A percentile compares a stretch with the other conserved stretches of the same genome.
phyloP scores from a whole-genome alignment of 92 coral and sea anemone genomes.

The Porites evermanni region DNA sequence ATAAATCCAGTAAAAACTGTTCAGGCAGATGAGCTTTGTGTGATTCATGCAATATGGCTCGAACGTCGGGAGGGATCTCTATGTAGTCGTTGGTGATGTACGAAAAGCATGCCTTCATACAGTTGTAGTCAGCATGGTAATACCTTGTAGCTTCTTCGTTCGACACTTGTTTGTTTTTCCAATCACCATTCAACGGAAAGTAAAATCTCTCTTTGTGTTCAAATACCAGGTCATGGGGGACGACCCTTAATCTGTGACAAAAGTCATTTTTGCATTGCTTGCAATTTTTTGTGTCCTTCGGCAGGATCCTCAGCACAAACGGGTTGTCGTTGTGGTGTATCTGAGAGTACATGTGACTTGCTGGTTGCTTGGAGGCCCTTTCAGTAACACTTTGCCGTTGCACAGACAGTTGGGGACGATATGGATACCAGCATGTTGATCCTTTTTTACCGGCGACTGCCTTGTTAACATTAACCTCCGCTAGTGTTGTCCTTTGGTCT shows the following conservation, averaged over 20 bases:
- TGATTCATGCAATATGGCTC: constrained; percentile 27
- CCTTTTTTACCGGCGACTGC: constrained; percentile 64
- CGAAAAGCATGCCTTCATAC: constrained; percentile 54
- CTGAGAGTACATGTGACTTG: constrained; percentile 43
- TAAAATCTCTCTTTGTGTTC: constrained; percentile 62
- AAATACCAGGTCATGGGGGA: constrained; percentile 64
- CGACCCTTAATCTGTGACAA: constrained; percentile 48
- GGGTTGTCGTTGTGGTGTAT: constrained; percentile 50
- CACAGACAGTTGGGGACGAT: constrained; percentile 65
- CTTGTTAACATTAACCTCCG: constrained; percentile 59
- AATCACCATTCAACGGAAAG: constrained; percentile 62
- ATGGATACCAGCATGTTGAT: constrained; percentile 49
- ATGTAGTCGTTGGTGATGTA: constrained; percentile 63
- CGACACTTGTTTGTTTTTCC: constrained; percentile 61
- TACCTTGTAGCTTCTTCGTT: constrained; percentile 49
- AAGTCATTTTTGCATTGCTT: constrained; percentile 57
- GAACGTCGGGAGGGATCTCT: constrained; percentile 45
- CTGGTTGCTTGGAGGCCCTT: constrained; percentile 52
- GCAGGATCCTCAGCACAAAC: constrained; percentile 48
- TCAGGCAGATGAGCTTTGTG: constrained; percentile 40
- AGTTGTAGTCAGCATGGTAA: constrained; percentile 55
- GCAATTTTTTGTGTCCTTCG: constrained; percentile 51
- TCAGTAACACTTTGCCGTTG: constrained; percentile 39
- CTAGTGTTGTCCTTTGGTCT: constrained; percentile 59
- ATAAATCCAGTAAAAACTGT: constrained; percentile 26